These are phyloP conservation scores for Bhutanitis thaidina DNA, from an alignment of 2,888 invertebrate genomes.

Conservation along the genomic window DNA sequence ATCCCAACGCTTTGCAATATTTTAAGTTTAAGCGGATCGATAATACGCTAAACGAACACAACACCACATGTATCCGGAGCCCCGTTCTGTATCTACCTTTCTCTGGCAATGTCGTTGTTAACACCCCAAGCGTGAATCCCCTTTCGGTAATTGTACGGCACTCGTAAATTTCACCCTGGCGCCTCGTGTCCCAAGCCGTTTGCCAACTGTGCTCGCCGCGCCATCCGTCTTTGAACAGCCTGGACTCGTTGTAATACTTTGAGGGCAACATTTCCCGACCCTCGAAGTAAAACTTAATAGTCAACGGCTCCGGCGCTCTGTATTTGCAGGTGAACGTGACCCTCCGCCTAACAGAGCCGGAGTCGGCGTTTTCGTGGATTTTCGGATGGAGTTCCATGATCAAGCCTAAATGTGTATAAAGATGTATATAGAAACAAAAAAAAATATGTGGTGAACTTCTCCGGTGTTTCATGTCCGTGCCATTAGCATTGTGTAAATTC, in stretches of 20 bases:
- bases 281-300: slow-evolving; percentile 57
- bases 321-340: slow-evolving; percentile 65
- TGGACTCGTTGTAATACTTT: slow-evolving; percentile 49
- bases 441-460: no score
- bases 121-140: slow-evolving; percentile 57
- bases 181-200: slow-evolving; percentile 50
- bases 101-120: slow-evolving; percentile 54
- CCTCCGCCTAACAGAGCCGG: slow-evolving; percentile 33
- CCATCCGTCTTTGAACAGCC: slow-evolving; percentile 52
- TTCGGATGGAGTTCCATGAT: slow-evolving; percentile 68
- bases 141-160: slow-evolving; percentile 57
- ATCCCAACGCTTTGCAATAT: neutral
- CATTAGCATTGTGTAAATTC: no score
- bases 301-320: slow-evolving; percentile 59
- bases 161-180: slow-evolving; percentile 48
- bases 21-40: slow-evolving; percentile 7
- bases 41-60: slow-evolving; percentile 15
- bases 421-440: slow-evolving; percentile 11
- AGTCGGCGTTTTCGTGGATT: slow-evolving; percentile 39
- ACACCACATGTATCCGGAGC: slow-evolving; percentile 14
- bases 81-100: slow-evolving; percentile 41
- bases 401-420: slow-evolving; percentile 46
- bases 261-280: slow-evolving; percentile 41
- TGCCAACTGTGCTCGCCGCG: slow-evolving; percentile 51
- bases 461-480: no score